Percentiles rank a stretch among this genome's conserved stretches.
phyloP scores from a whole-genome alignment of 37 sponge, comb jelly and placozoan species.

The Chondrosia reniformis region DNA sequence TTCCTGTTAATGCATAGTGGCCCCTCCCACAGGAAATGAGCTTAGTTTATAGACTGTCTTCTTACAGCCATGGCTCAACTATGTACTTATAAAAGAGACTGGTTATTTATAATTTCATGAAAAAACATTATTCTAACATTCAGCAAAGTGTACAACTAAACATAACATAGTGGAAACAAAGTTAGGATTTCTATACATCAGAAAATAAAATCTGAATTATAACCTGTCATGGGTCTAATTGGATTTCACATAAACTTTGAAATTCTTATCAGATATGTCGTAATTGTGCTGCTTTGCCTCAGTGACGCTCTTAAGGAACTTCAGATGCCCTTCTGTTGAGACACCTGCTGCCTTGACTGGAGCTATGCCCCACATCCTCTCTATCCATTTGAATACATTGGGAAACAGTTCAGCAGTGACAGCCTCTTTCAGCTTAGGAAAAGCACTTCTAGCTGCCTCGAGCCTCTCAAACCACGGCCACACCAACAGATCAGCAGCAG shows the following conservation, averaged over 20 bases:
- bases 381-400: slow-evolving; percentile 31
- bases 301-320: background rate
- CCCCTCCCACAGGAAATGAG: too few relatives aligned
- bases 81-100: too few relatives aligned
- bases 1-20: too few relatives aligned
- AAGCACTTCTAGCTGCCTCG: slow-evolving; percentile 14
- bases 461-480: slow-evolving; percentile 77
- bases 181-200: too few relatives aligned
- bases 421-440: slow-evolving; percentile 12
- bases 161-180: too few relatives aligned
- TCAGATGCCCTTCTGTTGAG: slow-evolving; percentile 35
- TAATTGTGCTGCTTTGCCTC: background rate
- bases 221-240: too few relatives aligned
- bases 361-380: slow-evolving; percentile 40
- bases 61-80: too few relatives aligned
- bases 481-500: slow-evolving; percentile 55
- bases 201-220: too few relatives aligned
- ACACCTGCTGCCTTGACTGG: slow-evolving; percentile 50
- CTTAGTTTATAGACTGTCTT: too few relatives aligned
- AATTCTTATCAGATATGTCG: background rate
- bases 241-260: background rate
- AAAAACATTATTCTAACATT: too few relatives aligned
- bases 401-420: slow-evolving; percentile 42
- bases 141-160: too few relatives aligned
- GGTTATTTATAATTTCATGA: too few relatives aligned